These are phyloP conservation scores for Hydropsyche tenuis DNA, from an alignment of 1,140 invertebrate genomes.

Conservation along the genomic window DNA sequence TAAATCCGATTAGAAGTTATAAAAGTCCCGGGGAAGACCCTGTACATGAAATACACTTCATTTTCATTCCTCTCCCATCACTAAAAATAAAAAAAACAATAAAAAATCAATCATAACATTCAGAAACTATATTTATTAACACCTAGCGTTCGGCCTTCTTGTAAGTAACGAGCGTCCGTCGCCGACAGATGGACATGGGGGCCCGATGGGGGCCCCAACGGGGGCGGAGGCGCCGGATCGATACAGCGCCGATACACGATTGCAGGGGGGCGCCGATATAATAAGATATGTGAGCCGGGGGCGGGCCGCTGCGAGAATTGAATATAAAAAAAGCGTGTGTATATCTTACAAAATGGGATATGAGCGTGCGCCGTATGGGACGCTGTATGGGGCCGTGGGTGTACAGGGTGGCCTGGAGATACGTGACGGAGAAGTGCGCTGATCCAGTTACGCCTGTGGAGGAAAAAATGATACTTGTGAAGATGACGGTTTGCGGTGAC, in stretches of 20 bases:
- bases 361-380: conserved; percentile 32
- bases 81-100: no score
- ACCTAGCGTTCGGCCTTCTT: conserved; percentile 1
- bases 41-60: no score
- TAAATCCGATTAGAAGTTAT: no score
- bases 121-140: no score
- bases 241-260: conserved; percentile 49
- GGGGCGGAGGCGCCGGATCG: conserved; percentile 31
- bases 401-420: no score
- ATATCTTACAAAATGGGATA: conserved; percentile 51
- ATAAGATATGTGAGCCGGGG: conserved; percentile 48
- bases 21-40: no score
- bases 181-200: conserved; percentile 44
- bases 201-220: conserved; percentile 10
- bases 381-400: conserved; percentile 12
- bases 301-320: conserved; percentile 44
- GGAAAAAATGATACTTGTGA: conserved; percentile 48
- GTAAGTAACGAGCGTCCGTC: conserved; percentile 40
- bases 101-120: no score
- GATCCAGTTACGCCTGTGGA: conserved; percentile 47
- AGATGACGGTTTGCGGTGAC: conserved; percentile 25
- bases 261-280: conserved; percentile 43
- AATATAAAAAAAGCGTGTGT: conserved; percentile 43
- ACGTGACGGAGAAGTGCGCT: conserved; percentile 48
- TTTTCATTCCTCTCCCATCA: no score